Evolutionary conservation across 2,113 vertebrate genomes (phyloP), one percentile per base, ranked within the genome.

Genomic region (Eolophus roseicapilla): DNA sequence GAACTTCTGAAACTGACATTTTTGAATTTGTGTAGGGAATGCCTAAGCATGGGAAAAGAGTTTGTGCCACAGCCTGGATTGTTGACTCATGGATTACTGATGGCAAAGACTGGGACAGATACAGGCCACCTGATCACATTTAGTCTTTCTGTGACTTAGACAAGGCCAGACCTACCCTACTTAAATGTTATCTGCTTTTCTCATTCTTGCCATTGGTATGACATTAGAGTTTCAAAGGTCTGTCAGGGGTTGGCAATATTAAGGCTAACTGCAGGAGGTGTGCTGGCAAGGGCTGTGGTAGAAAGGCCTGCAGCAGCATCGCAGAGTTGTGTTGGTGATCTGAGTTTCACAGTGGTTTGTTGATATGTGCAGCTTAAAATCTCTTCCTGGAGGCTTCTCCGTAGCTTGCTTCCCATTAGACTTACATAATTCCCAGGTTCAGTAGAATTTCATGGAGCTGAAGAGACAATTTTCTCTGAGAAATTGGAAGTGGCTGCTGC

Each of bases 31-130:
- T 55, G 5, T 15, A 50, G 37, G 15, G 12, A 17, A 21, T 18
- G 5, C 16, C 37, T 7, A 29, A 64, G 27, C 8, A 14, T 27
- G 16, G 28, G 17, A 13, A 63, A 55, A 27, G n/a, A 19, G 6
- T 10, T 69, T 82, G n/a, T 3, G 1, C 27, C 1, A 2, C 14
- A 47, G 9, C 10, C 0, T 1, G 6, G 33, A 6, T 41, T 37
- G 28, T 21, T 59, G 53, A 29, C 33, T 71, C 6, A 6, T 3
- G 7, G 28, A 4, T 71, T 90, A 25, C 44, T n/a, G 17, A n/a
- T 23, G 33, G 63, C 25, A 37, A 19, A 71, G 35, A 17, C 37
- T 52, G 28, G 15, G 11, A 41, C 39, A 57, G 15, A 23, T 52
- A 11, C 0, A 47, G 31, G 28, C 10, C 44, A 60, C 17, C 27